phyloP scores from a whole-genome alignment of 2,888 invertebrate genomes.

The Latrodectus hesperus region DNA sequence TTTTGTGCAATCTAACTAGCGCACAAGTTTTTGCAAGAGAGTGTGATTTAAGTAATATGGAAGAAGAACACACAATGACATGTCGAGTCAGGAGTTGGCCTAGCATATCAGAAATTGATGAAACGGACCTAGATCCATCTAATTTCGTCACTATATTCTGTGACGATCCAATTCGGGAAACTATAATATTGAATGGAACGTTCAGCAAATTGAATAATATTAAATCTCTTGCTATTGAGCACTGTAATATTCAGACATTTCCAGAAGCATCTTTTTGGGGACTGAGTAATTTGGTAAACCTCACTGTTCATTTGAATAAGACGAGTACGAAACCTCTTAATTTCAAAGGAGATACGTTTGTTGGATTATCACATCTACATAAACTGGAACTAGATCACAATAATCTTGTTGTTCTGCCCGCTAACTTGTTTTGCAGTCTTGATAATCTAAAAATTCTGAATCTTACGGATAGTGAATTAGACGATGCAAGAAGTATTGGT shows the following conservation, averaged over 20 bases:
- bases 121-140: slow-evolving; percentile 26
- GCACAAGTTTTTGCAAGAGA: slow-evolving; percentile 62
- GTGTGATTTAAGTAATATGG: slow-evolving; percentile 37
- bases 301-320: slow-evolving; percentile 84
- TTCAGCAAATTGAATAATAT: slow-evolving; percentile 80
- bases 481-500: slow-evolving; percentile 84
- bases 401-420: slow-evolving; percentile 78
- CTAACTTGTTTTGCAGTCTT: slow-evolving; percentile 79
- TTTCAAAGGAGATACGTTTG: slow-evolving; percentile 72
- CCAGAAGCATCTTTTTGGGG: slow-evolving; percentile 78
- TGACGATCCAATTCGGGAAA: slow-evolving; percentile 69
- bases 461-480: slow-evolving; percentile 84
- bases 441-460: slow-evolving; percentile 80
- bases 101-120: slow-evolving; percentile 15
- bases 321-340: slow-evolving; percentile 83
- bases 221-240: slow-evolving; percentile 83
- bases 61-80: slow-evolving; percentile 47
- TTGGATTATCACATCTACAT: slow-evolving; percentile 70
- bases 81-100: slow-evolving; percentile 47
- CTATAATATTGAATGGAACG: slow-evolving; percentile 69
- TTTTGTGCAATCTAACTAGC: slow-evolving; percentile 55
- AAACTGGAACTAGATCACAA: slow-evolving; percentile 71
- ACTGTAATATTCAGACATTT: slow-evolving; percentile 80
- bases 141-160: slow-evolving; percentile 84
- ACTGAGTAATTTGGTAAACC: slow-evolving; percentile 81